Evolutionary conservation across 1,140 invertebrate genomes (phyloP).

Genomic region (Coptotermes formosanus): DNA sequence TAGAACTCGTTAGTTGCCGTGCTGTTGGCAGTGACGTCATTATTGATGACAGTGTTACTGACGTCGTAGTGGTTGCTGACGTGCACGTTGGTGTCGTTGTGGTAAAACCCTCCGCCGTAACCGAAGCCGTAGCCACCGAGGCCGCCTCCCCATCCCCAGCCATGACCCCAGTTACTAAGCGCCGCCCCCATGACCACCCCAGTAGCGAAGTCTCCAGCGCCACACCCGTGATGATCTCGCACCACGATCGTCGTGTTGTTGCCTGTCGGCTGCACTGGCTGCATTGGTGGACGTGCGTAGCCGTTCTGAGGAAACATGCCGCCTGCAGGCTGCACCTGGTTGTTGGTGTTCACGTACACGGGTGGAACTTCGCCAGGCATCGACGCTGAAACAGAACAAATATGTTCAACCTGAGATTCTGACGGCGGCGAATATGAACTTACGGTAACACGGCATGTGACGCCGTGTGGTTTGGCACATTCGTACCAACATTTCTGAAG

Average conservation of each 20-base stretch:
- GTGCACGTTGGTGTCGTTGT: slow-evolving; percentile 33
- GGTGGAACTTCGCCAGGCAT: slow-evolving; percentile 34
- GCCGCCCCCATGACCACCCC: slow-evolving; percentile 36
- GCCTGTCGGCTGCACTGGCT: background rate
- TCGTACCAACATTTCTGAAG: no score
- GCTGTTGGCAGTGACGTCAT: slow-evolving; percentile 8
- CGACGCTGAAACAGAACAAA: slow-evolving; percentile 27
- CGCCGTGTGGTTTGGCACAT: no score
- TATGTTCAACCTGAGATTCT: background rate
- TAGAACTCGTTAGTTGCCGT: slow-evolving; percentile 28
- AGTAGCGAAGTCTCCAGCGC: slow-evolving; percentile 31
- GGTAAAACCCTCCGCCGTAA: slow-evolving; percentile 6
- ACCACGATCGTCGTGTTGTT: slow-evolving; percentile 35
- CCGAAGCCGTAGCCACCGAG: slow-evolving; percentile 21
- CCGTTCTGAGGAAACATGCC: slow-evolving; percentile 28
- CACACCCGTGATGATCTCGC: slow-evolving; percentile 8
- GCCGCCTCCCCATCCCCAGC: slow-evolving; percentile 34
- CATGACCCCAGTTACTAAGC: slow-evolving; percentile 36
- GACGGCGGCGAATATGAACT: no score
- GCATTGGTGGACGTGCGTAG: slow-evolving; percentile 19
- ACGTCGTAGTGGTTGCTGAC: slow-evolving; percentile 34
- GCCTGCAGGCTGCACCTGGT: background rate
- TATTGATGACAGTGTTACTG: slow-evolving; percentile 33
- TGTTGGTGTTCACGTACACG: background rate
- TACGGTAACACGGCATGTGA: no score